phyloP scores from a whole-genome alignment of 2,888 invertebrate genomes.

The Drosophila nr. medialis region DNA sequence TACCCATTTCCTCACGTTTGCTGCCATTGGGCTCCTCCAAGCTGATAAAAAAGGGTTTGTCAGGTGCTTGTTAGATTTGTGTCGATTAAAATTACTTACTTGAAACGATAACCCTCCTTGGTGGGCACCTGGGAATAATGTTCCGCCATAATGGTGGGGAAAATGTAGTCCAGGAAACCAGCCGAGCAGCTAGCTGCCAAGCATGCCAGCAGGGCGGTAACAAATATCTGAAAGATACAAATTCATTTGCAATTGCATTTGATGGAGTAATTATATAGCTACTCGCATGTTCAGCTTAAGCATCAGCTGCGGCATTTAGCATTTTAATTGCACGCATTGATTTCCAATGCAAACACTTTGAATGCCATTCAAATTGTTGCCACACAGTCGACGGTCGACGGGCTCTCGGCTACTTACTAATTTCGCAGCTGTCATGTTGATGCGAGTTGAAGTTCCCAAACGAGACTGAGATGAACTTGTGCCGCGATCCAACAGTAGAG shows the following conservation, averaged over 20 bases:
- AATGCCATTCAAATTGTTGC: slow-evolving; percentile 48
- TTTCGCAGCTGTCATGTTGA: slow-evolving; percentile 78
- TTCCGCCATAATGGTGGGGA: slow-evolving; percentile 76
- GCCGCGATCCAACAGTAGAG: slow-evolving; percentile 59
- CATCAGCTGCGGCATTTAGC: slow-evolving; percentile 38
- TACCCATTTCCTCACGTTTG: slow-evolving; percentile 83
- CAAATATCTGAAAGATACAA: slow-evolving; percentile 60
- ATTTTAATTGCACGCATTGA: slow-evolving; percentile 31
- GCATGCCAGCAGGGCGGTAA: slow-evolving; percentile 66
- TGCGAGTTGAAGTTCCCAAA: slow-evolving; percentile 74
- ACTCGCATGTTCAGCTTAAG: slow-evolving; percentile 1
- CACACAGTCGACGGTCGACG: slow-evolving; percentile 19
- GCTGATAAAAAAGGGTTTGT: slow-evolving; percentile 41
- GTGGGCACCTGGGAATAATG: slow-evolving; percentile 75
- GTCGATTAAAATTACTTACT: slow-evolving; percentile 60
- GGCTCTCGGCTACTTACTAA: slow-evolving; percentile 67
- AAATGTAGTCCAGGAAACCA: slow-evolving; percentile 73
- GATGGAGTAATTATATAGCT: slow-evolving; percentile 25
- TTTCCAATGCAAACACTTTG: slow-evolving; percentile 28
- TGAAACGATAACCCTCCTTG: slow-evolving; percentile 82
- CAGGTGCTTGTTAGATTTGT: neutral
- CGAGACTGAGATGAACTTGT: slow-evolving; percentile 71
- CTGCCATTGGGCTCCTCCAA: slow-evolving; percentile 82
- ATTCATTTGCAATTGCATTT: slow-evolving; percentile 8
- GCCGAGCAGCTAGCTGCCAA: slow-evolving; percentile 71